Base-by-base conservation (phyloP, 92 coral and sea anemone species). In the Palythoa grandiflora region DNA sequence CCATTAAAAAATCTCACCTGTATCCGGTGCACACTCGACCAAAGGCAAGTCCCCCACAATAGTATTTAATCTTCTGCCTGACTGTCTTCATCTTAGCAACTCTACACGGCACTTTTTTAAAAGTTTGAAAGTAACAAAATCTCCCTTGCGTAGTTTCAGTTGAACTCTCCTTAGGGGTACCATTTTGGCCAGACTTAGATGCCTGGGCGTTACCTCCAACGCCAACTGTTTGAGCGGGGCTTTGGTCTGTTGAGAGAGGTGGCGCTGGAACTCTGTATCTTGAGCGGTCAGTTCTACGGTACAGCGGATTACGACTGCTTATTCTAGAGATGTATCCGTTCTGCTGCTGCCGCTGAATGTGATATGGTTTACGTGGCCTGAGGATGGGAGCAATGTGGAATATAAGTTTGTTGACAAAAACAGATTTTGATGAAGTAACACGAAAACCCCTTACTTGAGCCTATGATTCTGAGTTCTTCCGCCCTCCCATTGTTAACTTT, bases 41-140 rank as follows among this genome's bases (percentile, higher is more conserved):
- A 76, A 57, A 80, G 19, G 73, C 84, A 37, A 60, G 91, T 11
- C 44, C 48, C 8, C 93, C 94, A 68, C 98, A 95, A 75, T 93
- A 93, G 86, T 95, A 95, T 53, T 66, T 89, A 57, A 87, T 85
- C 38, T 48, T 83, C 73, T 91, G 94, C 5, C 89, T 81, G 6
- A 95, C 78, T 28, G 86, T 78, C 86, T 91, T 95, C 90, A 71
- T 85, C 70, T 89, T 90, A 38, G 93, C 94, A 61, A 95, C 96
- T 59, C 78, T 93, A 66, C 98, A 95, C 11, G 94, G 93, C 40
- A 93, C 93, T 78, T 79, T 89, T 55, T 92, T 94, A 15, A 91
- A 85, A 2, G 84, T 84, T 72, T 93, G 92, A 87, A 85, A 95
- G 87, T 93, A 73, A 53, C 96, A 94, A 79, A 83, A 94, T 74